Evolutionary conservation across 1,140 invertebrate species (phyloP).

Genomic region (Bombus haemorrhoidalis): DNA sequence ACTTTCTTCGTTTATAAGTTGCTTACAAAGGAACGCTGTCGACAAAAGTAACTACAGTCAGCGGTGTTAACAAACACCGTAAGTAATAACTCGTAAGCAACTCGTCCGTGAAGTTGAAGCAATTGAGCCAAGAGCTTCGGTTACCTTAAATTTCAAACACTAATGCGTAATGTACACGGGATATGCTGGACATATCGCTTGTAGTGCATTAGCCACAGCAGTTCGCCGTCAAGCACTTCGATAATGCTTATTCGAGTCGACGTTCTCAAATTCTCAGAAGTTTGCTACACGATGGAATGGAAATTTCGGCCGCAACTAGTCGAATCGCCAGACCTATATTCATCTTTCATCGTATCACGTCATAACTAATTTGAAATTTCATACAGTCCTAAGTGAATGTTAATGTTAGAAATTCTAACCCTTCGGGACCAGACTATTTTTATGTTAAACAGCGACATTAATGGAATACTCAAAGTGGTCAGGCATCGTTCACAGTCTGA

Average conservation of each 20-base stretch:
- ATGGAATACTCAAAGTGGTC: background rate
- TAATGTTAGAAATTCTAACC: constrained; percentile 50
- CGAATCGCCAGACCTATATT: constrained; percentile 25
- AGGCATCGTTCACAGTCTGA: background rate
- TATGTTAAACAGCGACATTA: rapidly evolving
- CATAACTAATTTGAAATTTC: constrained; percentile 62
- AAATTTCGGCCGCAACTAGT: constrained; percentile 30
- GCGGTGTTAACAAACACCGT: background rate
- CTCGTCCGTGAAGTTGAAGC: background rate
- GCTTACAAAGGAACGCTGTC: background rate
- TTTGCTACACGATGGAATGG: background rate
- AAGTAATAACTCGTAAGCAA: background rate
- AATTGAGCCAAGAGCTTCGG: background rate
- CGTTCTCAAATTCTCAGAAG: constrained; percentile 33
- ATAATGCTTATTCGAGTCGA: constrained; percentile 31
- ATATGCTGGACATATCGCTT: constrained; percentile 10
- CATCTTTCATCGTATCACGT: constrained; percentile 51
- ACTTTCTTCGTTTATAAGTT: background rate
- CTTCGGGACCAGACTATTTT: background rate
- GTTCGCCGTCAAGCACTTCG: background rate
- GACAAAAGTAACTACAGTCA: background rate
- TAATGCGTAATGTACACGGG: background rate
- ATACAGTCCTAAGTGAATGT: constrained; percentile 21
- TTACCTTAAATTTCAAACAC: constrained; percentile 3
- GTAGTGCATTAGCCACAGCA: background rate